Evolutionary conservation across 2,888 invertebrate species (phyloP), one percentile per base, ranked within the genome.

Genomic region (Spialia ferax): DNA sequence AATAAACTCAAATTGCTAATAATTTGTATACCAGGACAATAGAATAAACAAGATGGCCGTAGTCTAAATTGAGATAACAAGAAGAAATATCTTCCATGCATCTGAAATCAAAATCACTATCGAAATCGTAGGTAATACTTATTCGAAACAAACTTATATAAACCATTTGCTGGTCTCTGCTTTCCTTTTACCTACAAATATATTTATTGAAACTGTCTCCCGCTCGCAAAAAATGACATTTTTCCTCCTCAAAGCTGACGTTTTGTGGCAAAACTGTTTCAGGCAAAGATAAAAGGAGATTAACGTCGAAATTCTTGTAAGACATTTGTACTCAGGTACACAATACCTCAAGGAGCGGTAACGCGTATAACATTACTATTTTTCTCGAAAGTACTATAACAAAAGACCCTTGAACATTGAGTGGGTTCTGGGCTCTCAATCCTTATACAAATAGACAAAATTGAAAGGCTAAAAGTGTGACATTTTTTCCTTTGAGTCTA

Each of bases 191-290:
- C 6, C 0, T 20, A 48, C 4, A 48, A 20, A n/a, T 23, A 20
- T 20, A 29, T 56, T 56, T 59, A 61, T 61, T 61, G 59, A 48
- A 48, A 26, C 42, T 60, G 38, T 59, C 57, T 45, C 42, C 15
- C 13, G 26, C 29, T 48, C 18, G 22, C 1, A 29, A 61, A 50
- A 50, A 61, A 61, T 50, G 35, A 32, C 48, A 50, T 35, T 50
- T 61, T 35, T 61, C 22, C 60, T 61, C 20, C 48, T 48, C 20
- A 48, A 38, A 48, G 15, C 29, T 50, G 60, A 61, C 60, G 48
- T 59, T 56, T 48, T 48, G 48, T 48, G 29, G 18, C 48, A 50
- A 61, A 61, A 61, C 48, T 18, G 48, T 61, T 61, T 48, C 18
- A 13, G 1, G 32, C 10, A 48, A 48, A 48, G 60, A 61, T 61